Evolutionary conservation across 2,888 invertebrate species (phyloP).

Genomic region (Metacarcinus magister): DNA sequence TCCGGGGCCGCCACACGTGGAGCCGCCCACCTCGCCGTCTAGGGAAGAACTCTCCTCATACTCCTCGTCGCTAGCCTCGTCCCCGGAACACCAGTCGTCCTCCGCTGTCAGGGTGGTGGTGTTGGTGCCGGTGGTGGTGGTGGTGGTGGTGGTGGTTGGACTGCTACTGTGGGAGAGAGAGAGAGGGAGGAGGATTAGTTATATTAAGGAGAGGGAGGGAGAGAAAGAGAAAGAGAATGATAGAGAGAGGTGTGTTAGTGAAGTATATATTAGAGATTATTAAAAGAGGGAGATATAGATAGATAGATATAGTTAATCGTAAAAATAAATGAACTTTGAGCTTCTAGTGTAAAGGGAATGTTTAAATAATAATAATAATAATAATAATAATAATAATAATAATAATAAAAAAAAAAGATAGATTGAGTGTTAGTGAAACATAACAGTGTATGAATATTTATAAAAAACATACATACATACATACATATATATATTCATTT

Average conservation of each 20-base stretch:
- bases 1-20: constrained; percentile 65
- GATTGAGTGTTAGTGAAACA: background rate
- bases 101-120: background rate
- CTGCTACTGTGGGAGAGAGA: background rate
- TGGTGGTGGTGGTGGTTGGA: background rate
- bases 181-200: background rate
- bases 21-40: constrained; percentile 73
- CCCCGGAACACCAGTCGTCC: constrained; percentile 79
- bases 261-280: background rate
- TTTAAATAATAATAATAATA: too few species aligned
- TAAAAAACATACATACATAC: too few species aligned
- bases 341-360: too few species aligned
- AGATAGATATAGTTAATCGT: too few species aligned
- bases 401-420: background rate
- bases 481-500: too few species aligned
- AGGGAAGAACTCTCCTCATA: constrained; percentile 78
- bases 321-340: too few species aligned
- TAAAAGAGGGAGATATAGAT: background rate
- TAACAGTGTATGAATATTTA: too few species aligned
- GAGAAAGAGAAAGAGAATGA: constrained; percentile 47
- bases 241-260: constrained; percentile 17
- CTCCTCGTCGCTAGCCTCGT: constrained; percentile 80
- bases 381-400: too few species aligned
- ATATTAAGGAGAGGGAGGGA: background rate
- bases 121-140: background rate